Conservation (phyloP, 2,113 vertebrate genomes). For the Myocastor coypus region DNA sequence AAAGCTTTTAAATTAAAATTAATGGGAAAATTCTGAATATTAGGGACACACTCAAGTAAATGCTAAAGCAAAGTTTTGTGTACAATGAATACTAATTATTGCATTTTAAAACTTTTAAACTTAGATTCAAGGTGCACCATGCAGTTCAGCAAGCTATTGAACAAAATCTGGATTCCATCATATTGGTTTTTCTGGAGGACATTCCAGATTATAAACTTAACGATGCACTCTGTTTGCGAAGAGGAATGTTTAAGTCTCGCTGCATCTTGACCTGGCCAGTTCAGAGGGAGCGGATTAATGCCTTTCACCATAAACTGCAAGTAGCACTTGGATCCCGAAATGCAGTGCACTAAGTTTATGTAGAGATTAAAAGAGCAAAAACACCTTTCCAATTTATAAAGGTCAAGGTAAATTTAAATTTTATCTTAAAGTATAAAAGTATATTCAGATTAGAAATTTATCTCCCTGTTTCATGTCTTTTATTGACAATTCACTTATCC, state of each 20-base stretch:
- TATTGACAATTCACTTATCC: background rate
- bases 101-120: slow-evolving; percentile 36
- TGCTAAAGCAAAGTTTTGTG: background rate
- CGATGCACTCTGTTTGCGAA: slow-evolving; percentile 91
- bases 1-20: slow-evolving; percentile 42
- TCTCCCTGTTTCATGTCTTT: background rate
- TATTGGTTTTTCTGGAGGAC: slow-evolving; percentile 94
- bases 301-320: slow-evolving; percentile 93
- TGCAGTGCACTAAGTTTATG: slow-evolving; percentile 75
- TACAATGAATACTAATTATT: background rate
- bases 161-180: slow-evolving; percentile 94
- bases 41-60: background rate
- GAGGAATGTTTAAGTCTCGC: slow-evolving; percentile 93
- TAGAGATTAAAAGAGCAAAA: slow-evolving; percentile 26
- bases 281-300: slow-evolving; percentile 90
- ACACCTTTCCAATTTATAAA: background rate
- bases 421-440: slow-evolving; percentile 48
- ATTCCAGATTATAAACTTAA: slow-evolving; percentile 95
- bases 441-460: slow-evolving; percentile 1
- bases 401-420: background rate
- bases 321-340: slow-evolving; percentile 93
- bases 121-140: slow-evolving; percentile 94
- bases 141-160: slow-evolving; percentile 95
- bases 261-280: slow-evolving; percentile 95
- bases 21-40: background rate